Percentiles rank a stretch among this genome's conserved stretches.
Evolutionary conservation across 2,113 vertebrate genomes (phyloP).

Genomic region (Sinocyclocheilus anophthalmus): DNA sequence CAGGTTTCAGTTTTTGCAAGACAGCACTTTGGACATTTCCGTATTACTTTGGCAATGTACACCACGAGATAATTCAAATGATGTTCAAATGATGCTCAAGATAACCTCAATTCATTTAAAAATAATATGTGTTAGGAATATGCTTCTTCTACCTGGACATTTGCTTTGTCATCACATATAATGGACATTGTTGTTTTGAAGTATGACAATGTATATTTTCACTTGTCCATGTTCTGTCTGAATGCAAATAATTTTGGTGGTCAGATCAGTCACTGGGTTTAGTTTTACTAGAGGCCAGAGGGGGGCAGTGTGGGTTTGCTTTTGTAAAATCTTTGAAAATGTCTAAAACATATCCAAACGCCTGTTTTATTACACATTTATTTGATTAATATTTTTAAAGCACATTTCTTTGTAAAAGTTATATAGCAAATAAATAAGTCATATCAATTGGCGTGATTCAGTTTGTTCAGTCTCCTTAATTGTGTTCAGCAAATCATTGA

Average conservation of each 20-base stretch:
- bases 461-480: neutral
- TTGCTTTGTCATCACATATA: neutral
- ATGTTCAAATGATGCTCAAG: neutral
- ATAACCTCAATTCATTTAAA: neutral
- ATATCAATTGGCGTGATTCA: neutral
- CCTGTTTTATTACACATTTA: neutral
- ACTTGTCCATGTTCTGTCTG: neutral
- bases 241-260: neutral
- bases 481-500: neutral
- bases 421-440: neutral
- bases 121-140: neutral
- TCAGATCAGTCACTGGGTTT: neutral
- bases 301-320: constrained; percentile 27
- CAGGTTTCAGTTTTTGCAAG: neutral
- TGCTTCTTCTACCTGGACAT: neutral
- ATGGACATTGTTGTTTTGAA: neutral
- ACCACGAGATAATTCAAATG: neutral
- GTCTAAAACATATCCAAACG: neutral
- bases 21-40: neutral
- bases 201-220: neutral
- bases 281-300: neutral
- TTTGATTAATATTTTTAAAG: neutral
- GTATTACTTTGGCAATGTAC: neutral
- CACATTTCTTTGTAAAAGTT: too few species aligned
- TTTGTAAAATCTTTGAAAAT: neutral